These are phyloP conservation scores for Upupa epops DNA, from an alignment of 2,113 vertebrate species.

Conservation along the genomic window DNA sequence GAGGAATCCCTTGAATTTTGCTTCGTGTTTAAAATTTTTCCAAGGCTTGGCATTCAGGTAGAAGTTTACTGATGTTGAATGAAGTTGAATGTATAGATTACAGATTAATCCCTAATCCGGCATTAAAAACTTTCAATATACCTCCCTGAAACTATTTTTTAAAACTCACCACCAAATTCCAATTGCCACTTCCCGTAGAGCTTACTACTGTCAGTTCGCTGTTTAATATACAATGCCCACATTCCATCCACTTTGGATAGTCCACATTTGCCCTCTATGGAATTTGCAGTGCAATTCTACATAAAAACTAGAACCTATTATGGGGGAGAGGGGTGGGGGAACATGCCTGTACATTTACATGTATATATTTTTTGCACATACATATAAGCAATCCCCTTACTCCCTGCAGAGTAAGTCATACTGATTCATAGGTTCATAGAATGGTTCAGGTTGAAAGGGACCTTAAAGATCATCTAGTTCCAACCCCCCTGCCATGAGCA, in stretches of 20 bases:
- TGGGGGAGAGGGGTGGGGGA: not conserved
- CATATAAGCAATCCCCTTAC: not conserved
- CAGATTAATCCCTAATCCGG: not conserved
- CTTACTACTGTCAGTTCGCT: too few relatives aligned
- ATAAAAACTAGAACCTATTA: not conserved
- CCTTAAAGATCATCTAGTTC: too few relatives aligned
- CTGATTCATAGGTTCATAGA: not conserved
- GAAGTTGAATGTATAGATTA: not conserved
- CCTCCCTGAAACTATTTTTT: not conserved
- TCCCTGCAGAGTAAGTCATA: too few relatives aligned
- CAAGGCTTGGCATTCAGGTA: not conserved
- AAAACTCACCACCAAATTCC: too few relatives aligned
- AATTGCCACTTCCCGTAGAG: too few relatives aligned
- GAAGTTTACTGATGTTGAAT: too few relatives aligned
- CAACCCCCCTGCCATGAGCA: too few relatives aligned
- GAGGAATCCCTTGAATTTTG: not conserved
- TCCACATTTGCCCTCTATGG: not conserved
- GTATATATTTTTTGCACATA: not conserved
- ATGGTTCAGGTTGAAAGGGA: too few relatives aligned
- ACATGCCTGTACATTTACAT: not conserved
- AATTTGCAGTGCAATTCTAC: not conserved
- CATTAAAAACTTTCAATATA: not conserved
- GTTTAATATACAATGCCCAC: too few relatives aligned
- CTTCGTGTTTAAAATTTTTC: not conserved
- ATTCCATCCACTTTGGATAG: too few relatives aligned